Evolutionary conservation across 2,113 vertebrate genomes (phyloP).

Genomic region (Pterocles gutturalis): DNA sequence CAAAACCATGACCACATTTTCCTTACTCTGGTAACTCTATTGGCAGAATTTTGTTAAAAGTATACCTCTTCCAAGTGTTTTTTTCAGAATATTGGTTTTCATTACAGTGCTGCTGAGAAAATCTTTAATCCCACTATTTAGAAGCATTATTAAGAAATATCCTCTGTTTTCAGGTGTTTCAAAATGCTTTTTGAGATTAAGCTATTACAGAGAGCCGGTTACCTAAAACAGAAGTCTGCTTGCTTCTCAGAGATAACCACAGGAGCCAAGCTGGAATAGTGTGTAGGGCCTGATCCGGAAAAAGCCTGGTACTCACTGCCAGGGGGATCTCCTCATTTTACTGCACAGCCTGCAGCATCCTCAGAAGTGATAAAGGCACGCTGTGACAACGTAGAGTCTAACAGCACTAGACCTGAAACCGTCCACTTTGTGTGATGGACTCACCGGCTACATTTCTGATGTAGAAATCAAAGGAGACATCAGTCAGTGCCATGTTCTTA

Average conservation of each 20-base stretch:
- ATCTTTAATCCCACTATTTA: slow-evolving; percentile 22
- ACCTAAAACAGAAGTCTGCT: not conserved
- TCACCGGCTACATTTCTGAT: not conserved
- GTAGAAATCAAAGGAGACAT: not conserved
- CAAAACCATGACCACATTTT: slow-evolving; percentile 44
- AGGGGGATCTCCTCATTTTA: not conserved
- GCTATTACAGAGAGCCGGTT: not conserved
- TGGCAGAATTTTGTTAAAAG: slow-evolving; percentile 29
- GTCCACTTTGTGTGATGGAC: not conserved
- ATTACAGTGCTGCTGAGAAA: slow-evolving; percentile 8
- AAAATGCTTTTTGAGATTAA: slow-evolving; percentile 1
- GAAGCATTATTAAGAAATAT: not conserved
- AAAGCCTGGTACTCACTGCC: not conserved
- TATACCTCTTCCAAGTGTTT: not conserved
- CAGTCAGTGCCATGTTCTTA: not conserved
- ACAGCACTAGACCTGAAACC: not conserved
- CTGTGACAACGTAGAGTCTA: accelerated
- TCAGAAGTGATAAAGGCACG: not conserved
- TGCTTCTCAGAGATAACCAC: not conserved
- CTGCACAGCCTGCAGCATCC: not conserved
- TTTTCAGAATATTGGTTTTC: slow-evolving; percentile 29
- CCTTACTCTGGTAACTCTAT: slow-evolving; percentile 47
- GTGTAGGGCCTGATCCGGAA: not conserved
- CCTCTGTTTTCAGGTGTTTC: not conserved
- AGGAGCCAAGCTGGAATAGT: not conserved